These are phyloP conservation scores for Chloroclystis v-ata DNA, from an alignment of 2,888 invertebrate genomes.

Conservation along the genomic window DNA sequence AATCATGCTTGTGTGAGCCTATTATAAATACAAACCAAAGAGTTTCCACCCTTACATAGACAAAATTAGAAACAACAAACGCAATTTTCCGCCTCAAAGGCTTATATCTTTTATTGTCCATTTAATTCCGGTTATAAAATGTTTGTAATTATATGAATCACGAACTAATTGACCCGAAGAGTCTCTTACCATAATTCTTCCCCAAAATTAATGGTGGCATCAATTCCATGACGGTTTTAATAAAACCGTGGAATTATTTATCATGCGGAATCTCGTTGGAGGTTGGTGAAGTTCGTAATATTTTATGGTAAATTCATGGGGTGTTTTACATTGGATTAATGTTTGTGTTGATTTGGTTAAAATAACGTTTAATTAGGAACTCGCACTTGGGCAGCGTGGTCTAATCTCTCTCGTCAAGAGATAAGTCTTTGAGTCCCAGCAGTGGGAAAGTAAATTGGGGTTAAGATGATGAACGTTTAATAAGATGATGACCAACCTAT, in stretches of 20 bases:
- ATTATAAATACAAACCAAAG: no score
- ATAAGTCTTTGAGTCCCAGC: no score
- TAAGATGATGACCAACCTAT: no score
- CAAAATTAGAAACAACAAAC: not conserved
- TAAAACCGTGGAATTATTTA: conserved; percentile 38
- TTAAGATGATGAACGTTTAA: no score
- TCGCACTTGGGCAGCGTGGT: no score
- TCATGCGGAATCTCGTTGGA: conserved; percentile 28
- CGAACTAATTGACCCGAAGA: conserved; percentile 40
- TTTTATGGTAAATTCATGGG: not conserved
- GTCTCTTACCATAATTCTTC: conserved; percentile 41
- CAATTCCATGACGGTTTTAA: conserved; percentile 46
- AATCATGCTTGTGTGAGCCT: no score
- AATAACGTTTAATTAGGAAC: not conserved
- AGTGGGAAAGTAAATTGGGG: no score
- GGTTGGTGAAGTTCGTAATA: conserved; percentile 1
- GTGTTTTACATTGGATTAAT: not conserved
- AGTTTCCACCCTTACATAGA: no score
- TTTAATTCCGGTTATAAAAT: conserved; percentile 26
- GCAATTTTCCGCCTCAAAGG: not conserved
- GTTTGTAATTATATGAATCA: conserved; percentile 37
- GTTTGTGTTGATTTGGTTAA: not conserved
- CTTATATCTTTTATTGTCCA: conserved; percentile 6
- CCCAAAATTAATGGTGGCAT: conserved; percentile 41
- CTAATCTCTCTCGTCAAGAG: no score